Evolutionary conservation across 2,113 vertebrate species (phyloP).

Genomic region (Peromyscus californicus): DNA sequence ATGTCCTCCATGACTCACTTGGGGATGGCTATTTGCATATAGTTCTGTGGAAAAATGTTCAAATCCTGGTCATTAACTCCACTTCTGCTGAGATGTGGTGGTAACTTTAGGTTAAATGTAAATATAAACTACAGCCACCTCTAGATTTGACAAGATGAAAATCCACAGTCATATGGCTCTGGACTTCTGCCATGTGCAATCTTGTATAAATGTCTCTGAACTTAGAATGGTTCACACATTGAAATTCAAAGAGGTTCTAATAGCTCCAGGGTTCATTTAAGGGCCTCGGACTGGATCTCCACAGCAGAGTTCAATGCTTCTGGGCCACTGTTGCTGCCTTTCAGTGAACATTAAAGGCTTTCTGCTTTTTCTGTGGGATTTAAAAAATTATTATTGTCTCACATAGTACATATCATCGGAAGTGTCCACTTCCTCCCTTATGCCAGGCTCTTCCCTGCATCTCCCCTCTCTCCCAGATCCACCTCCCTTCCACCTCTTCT

Average conservation of each 20-base stretch:
- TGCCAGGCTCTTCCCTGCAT: no score
- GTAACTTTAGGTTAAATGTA: conserved; percentile 58
- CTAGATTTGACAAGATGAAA: conserved; percentile 60
- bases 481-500: no score
- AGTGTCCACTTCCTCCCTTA: no score
- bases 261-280: conserved; percentile 16
- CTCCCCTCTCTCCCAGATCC: no score
- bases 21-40: neutral
- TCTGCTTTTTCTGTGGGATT: neutral
- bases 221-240: conserved; percentile 33
- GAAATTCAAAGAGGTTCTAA: conserved; percentile 64
- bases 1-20: conserved; percentile 6
- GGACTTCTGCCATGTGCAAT: conserved; percentile 55
- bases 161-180: conserved; percentile 32
- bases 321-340: neutral
- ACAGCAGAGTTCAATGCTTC: neutral
- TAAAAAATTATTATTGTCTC: no score
- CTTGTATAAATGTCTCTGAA: conserved; percentile 59
- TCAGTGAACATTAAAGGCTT: neutral
- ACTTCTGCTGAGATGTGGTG: conserved; percentile 20
- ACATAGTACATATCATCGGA: no score
- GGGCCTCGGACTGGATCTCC: neutral
- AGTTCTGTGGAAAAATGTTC: neutral
- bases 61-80: conserved; percentile 39
- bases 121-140: conserved; percentile 24